Conservation (phyloP, 2,888 invertebrate genomes). For the Stenolophus ochropezus region DNA sequence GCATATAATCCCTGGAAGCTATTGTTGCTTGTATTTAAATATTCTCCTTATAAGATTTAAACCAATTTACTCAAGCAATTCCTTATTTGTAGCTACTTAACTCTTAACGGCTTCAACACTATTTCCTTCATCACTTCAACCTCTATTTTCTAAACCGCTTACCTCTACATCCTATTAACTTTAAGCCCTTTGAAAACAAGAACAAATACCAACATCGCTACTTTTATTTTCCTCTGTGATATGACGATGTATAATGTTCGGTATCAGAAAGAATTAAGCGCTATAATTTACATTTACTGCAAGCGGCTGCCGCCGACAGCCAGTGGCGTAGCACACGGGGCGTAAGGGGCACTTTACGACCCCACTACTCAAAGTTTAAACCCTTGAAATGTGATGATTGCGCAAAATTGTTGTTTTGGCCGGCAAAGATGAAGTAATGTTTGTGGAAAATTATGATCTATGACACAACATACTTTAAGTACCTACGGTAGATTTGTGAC, state of each 20-base stretch:
- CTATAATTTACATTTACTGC: slow-evolving; percentile 19
- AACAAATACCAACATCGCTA: neutral
- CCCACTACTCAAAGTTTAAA: neutral
- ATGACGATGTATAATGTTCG: neutral
- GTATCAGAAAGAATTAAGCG: slow-evolving; percentile 11
- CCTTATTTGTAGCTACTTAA: too few relatives aligned
- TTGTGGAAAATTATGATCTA: neutral
- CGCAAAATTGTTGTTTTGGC: neutral
- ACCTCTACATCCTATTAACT: neutral
- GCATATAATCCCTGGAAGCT: too few relatives aligned
- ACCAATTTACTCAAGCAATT: too few relatives aligned
- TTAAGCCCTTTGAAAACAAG: neutral
- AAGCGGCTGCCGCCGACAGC: neutral
- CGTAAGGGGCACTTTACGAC: neutral
- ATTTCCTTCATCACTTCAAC: too few relatives aligned
- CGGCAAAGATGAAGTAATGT: neutral
- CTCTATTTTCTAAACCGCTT: too few relatives aligned
- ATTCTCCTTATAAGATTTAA: too few relatives aligned
- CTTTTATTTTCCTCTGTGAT: neutral
- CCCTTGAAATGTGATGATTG: neutral
- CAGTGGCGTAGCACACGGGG: neutral
- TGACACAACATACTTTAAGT: too few relatives aligned
- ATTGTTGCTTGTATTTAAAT: too few relatives aligned
- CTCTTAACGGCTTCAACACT: too few relatives aligned
- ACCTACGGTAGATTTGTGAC: too few relatives aligned